Base-by-base conservation (phyloP, 2,888 invertebrate species). In the Lathronympha strigana region DNA sequence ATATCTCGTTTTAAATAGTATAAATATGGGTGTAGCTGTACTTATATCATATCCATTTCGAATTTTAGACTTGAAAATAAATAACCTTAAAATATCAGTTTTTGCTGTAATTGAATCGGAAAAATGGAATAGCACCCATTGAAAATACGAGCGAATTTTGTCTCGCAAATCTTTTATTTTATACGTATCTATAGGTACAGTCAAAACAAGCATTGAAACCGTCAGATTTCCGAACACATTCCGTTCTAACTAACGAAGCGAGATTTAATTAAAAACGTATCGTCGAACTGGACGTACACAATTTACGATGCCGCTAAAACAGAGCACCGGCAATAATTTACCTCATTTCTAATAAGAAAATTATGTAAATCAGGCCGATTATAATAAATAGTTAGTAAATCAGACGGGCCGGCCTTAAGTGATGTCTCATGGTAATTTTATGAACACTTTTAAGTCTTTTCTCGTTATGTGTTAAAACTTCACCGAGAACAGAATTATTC, bases 281-380 rank as follows among this genome's bases (percentile, higher is more conserved):
- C 79, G 76, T 76, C 73, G 62, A 70, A 76, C 81, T 78, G 74
- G 80, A 83, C 76, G 76, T 82, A 78, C 73, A 71, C 73, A 80
- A 88, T 90, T 89, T 90, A 90, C 76, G 88, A 87, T 75, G 80
- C 88, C 86, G 86, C 87, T 90, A 88, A 90, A 90, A 90, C 89
- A 85, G 79, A 83, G 75, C 76, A 73, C 73, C 66, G 70, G 77
- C 76, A 80, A 85, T 90, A 88, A 85, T 85, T 89, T 84, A 87
- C 87, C 81, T 86, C 78, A 82, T 83, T 81, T 81, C 80, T 87
- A 87, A 90, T 90, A 88, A 87, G 87, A 85, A 87, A 90, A 89
- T 90, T 90, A 90, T 90, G 90, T 88, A 86, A 89, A 90, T 83
- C 74, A 76, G 76, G 71, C 77, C 81, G 81, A 84, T 90, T 87